Percentiles rank a stretch among this genome's conserved stretches.
Evolutionary conservation across 1,140 invertebrate genomes (phyloP).

Genomic region (Pseudomyrmex dendroicus): DNA sequence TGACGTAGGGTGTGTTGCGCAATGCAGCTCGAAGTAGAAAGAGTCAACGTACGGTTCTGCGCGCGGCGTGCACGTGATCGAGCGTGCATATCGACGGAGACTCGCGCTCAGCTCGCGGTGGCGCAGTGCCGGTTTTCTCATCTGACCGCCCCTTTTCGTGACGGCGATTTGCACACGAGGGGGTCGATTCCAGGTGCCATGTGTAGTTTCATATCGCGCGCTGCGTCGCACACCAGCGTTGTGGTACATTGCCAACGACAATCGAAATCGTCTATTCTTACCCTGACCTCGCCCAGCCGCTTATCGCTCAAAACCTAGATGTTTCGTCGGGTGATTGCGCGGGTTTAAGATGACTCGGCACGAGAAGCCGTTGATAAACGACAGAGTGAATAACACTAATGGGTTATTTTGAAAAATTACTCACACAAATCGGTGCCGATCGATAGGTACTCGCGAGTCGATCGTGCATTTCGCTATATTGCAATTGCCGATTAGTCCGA

Average conservation of each 20-base stretch:
- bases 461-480: not conserved
- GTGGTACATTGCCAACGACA: constrained; percentile 1
- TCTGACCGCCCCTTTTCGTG: constrained; percentile 53
- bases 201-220: constrained; percentile 26
- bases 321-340: not conserved
- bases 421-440: not conserved
- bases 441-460: constrained; percentile 1
- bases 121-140: constrained; percentile 73
- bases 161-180: constrained; percentile 51
- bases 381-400: not conserved
- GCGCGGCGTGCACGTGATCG: constrained; percentile 55
- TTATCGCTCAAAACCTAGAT: constrained; percentile 20
- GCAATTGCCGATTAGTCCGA: not conserved
- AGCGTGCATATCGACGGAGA: constrained; percentile 45
- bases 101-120: constrained; percentile 35
- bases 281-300: not conserved
- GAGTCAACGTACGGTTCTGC: constrained; percentile 63
- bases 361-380: not conserved
- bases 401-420: constrained; percentile 33
- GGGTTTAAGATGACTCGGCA: constrained; percentile 24
- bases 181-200: constrained; percentile 27
- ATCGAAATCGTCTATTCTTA: constrained; percentile 40
- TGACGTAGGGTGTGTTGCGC: constrained; percentile 36
- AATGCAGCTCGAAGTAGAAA: constrained; percentile 58
- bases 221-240: not conserved